A percentile compares a stretch with the other conserved stretches of the same genome.
phyloP scores from a whole-genome alignment of 1,140 invertebrate genomes.

The Littorina saxatilis region DNA sequence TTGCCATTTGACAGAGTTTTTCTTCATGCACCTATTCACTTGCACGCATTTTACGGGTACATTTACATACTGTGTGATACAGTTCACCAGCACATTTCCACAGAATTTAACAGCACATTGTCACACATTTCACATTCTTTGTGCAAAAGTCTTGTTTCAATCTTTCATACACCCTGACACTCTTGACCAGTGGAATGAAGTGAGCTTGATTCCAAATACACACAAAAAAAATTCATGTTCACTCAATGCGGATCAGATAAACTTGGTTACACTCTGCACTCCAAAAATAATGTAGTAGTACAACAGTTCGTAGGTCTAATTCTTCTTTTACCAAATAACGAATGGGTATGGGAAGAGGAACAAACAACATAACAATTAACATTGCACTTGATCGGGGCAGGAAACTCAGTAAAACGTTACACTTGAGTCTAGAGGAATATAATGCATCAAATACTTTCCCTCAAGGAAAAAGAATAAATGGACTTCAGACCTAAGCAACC shows the following conservation, averaged over 20 bases:
- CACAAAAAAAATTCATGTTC: neutral
- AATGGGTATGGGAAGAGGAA: too few relatives aligned
- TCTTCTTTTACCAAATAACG: too few relatives aligned
- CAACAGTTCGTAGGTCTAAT: too few relatives aligned
- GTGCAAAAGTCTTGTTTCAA: neutral
- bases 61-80: neutral
- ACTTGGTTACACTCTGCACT: neutral
- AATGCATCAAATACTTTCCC: neutral
- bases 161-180: neutral
- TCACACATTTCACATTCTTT: neutral
- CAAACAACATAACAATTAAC: neutral
- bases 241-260: neutral
- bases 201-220: neutral
- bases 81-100: neutral
- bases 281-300: neutral
- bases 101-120: neutral
- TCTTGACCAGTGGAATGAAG: slow-evolving; percentile 27
- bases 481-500: neutral
- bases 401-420: neutral
- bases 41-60: too few relatives aligned
- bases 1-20: slow-evolving; percentile 2
- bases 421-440: neutral
- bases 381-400: neutral
- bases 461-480: neutral
- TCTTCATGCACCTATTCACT: neutral